Evolutionary conservation across 2,113 vertebrate genomes (phyloP), one percentile per base, ranked within the genome.

Genomic region (Perca flavescens): DNA sequence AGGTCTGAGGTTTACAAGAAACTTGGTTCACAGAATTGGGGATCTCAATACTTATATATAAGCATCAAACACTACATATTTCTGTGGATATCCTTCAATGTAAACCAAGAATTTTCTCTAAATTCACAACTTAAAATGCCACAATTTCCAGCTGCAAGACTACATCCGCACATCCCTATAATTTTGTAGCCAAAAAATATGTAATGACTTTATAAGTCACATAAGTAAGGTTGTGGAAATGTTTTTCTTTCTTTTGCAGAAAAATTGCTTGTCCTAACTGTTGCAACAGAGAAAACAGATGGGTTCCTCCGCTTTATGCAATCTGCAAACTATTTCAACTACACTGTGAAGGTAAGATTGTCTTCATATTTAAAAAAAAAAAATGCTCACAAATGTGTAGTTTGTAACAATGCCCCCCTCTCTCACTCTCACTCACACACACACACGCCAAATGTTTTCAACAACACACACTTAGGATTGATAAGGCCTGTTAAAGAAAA

Each of bases 271-370:
- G 94, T 99, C 77, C 91, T 99, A 63, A 99, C 97, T 56, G 96
- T 99, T 69, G 97, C 97, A 76, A 99, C 98, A 11, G 94, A 96
- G 90, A 97, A 98, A 94, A 97, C 95, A 0, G 98, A 99, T 86
- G 98, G 98, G 86, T 99, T 97, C 88, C 95, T 89, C 58, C 97
- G 98, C 83, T 99, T 99, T 89, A 97, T 98, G 96, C 95, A 94
- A 90, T 97, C 98, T 74, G 97, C 97, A 87, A 95, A 95, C 65
- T 96, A 97, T 83, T 99, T 99, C 94, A 98, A 98, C 93, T 99
- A 98, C 90, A 97, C 96, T 92, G 96, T 99, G 46, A 97, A 99
- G 97, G 98, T 98, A 96, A 89, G 74, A 50, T 12, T 25, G 53
- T 62, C 3, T 47, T 47, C 8, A 13, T 71, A 66, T 61, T 63